These are phyloP conservation scores for Cephus runcator DNA, from an alignment of 2,888 invertebrate genomes.

Conservation along the genomic window DNA sequence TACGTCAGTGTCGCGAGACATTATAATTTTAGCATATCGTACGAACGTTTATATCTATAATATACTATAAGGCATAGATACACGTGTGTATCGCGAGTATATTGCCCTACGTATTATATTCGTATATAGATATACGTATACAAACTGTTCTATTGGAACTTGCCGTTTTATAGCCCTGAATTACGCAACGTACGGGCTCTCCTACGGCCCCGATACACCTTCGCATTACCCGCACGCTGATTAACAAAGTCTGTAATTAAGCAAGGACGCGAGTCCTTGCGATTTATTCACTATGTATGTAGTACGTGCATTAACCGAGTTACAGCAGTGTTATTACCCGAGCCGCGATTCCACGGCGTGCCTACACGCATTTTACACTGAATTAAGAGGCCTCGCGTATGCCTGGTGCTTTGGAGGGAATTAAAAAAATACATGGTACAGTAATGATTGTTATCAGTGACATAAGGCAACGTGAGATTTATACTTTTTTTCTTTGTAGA, in stretches of 20 bases:
- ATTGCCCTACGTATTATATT: conserved; percentile 21
- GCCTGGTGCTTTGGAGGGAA: not conserved
- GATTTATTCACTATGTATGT: not conserved
- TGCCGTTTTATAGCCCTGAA: conserved; percentile 21
- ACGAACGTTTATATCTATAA: conserved; percentile 8
- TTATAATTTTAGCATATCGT: conserved; percentile 54
- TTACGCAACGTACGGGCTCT: conserved; percentile 22
- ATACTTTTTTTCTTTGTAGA: not conserved
- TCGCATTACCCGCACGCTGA: conserved; percentile 14
- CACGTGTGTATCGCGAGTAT: not conserved
- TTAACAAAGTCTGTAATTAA: conserved; percentile 27
- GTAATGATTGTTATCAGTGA: not conserved
- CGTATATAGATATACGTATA: conserved; percentile 10
- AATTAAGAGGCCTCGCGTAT: not conserved
- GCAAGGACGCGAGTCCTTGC: conserved; percentile 9
- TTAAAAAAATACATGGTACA: not conserved
- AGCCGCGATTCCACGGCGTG: not conserved
- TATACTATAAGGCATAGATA: not conserved
- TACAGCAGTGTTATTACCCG: not conserved
- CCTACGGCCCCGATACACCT: conserved; percentile 8
- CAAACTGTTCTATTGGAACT: conserved; percentile 2
- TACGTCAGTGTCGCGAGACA: conserved; percentile 53
- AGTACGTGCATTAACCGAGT: not conserved
- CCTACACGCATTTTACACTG: not conserved
- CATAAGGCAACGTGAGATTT: not conserved